phyloP scores from a whole-genome alignment of 2,797 vertebrate genomes.

The Spinus pinus region DNA sequence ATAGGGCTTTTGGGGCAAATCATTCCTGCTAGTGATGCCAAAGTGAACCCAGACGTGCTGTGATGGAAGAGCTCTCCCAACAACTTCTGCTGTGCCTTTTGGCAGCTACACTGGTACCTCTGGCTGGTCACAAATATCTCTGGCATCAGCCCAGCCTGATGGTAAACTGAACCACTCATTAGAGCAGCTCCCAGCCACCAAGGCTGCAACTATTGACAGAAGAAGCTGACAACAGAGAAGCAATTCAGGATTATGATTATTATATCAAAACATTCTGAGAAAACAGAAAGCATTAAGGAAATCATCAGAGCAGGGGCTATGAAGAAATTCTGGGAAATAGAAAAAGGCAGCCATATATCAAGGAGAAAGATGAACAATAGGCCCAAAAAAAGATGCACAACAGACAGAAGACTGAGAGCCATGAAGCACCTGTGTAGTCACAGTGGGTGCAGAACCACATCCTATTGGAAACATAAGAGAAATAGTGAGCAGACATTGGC shows the following conservation, averaged over 20 bases:
- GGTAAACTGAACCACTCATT: constrained; percentile 15
- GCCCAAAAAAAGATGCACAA: background rate
- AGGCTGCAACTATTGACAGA: background rate
- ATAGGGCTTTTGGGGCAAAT: background rate
- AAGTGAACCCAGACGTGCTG: background rate
- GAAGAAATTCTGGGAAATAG: background rate
- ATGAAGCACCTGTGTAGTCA: fast-evolving
- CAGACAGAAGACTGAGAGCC: background rate
- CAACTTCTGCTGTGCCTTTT: background rate
- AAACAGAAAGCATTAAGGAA: background rate
- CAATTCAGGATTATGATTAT: constrained; percentile 5
- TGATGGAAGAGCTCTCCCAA: background rate
- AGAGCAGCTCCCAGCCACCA: background rate
- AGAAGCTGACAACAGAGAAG: constrained; percentile 13
- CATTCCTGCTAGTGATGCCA: fast-evolving
- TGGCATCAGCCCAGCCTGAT: constrained; percentile 7
- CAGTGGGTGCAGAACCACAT: background rate
- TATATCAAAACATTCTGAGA: constrained; percentile 25
- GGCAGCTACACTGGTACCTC: background rate
- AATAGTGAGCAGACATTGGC: background rate
- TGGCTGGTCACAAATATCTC: constrained; percentile 26
- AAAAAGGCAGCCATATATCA: background rate
- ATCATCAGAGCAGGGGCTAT: background rate
- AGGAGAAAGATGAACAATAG: background rate
- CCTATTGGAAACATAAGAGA: fast-evolving